Base-by-base conservation (phyloP, 2,888 invertebrate species). In the Caenorhabditis auriculariae region DNA sequence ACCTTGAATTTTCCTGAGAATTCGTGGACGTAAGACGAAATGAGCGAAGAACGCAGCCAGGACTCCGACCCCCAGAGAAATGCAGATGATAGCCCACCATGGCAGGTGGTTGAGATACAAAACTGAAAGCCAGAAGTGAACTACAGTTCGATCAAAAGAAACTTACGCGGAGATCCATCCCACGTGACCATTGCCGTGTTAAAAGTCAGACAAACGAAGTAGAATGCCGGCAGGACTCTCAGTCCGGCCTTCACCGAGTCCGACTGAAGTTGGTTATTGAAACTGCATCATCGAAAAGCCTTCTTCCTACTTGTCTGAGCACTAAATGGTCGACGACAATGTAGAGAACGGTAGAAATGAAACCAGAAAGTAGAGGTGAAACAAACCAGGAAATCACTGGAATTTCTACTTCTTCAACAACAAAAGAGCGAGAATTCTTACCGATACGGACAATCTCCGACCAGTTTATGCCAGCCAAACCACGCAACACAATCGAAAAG, bases 311-410 rank as follows among this genome's bases (percentile, higher is more conserved):
- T 57, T 49, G 19, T 45, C 73, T 27, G n/a, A 81, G 85, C 69
- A 96, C 91, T 78, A 88, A 88, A 63, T 87, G 87, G 67, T 89
- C 88, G 69, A 95, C 90, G 64, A 90, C 81, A 83, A 89, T 86
- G 83, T 89, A 93, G 53, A 95, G 85, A 37, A 87, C 65, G 38
- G 88, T 88, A 4, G 95, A 94, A 49, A 92, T 89, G 2, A 89
- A 75, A 2, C 96, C 96, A 73, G 94, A 94, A 76, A 95, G 85
- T 17, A 91, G 85, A 1, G 96, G 96, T 26, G 94, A 95, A 44
- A 94, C 88, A 82, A 96, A 93, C 96, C 96, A 96, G 0, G 95
- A 96, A 76, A 88, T 88, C 76, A 93, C 89, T 86, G 82, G 48
- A 81, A 44, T 19, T 12, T n/a, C n/a, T 38, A 21, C 3, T 6